Evolutionary conservation across 2,888 invertebrate species (phyloP), one percentile per base, ranked within the genome.

Genomic region (Pristionchus japonicus): DNA sequence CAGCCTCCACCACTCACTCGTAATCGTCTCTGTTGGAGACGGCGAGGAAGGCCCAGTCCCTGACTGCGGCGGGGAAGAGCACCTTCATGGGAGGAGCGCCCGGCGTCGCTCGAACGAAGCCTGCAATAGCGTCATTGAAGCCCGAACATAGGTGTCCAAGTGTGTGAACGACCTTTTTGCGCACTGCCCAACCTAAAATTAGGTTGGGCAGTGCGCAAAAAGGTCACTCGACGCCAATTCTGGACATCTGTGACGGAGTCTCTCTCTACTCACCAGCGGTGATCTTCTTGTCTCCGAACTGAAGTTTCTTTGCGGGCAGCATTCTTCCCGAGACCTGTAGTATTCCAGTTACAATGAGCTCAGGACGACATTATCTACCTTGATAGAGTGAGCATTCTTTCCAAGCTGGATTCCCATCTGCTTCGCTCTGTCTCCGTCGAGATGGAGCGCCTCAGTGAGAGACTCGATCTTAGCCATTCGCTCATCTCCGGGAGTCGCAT

Each of bases 371-470:
- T 23, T n/a, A 57, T 6, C n/a, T 7, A 1, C 77, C 43, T 77
- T 77, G 77, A 77, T 9, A 13, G 77, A 34, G n/a, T 31, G n/a
- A 1, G 77, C 27, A 11, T 77, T 11, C 77, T 77, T 77, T 1
- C 37, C 40, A 7, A 77, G 77, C 11, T 47, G 20, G n/a, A 77
- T 40, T 23, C 77, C 77, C 77, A 77, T 77, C 43, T 77, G 47
- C 43, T 77, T 77, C 4, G 77, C 77, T 2, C 43, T 43, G 47
- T 40, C 77, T 77, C 77, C 77, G 17, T 77, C 43, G 13, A 77
- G 77, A 77, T 77, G 77, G 27, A 77, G 77, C 0, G 77, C 77
- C 43, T 77, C 77, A 13, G 77, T 77, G 47, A 77, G 77, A 13
- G 77, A 40, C 6, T 31, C n/a, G 77, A 77, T 77, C 77, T 40